Percentiles rank a stretch among this genome's conserved stretches.
These are phyloP conservation scores for Otolemur garnettii DNA, from an alignment of 2,113 vertebrate species.

Conservation along the genomic window DNA sequence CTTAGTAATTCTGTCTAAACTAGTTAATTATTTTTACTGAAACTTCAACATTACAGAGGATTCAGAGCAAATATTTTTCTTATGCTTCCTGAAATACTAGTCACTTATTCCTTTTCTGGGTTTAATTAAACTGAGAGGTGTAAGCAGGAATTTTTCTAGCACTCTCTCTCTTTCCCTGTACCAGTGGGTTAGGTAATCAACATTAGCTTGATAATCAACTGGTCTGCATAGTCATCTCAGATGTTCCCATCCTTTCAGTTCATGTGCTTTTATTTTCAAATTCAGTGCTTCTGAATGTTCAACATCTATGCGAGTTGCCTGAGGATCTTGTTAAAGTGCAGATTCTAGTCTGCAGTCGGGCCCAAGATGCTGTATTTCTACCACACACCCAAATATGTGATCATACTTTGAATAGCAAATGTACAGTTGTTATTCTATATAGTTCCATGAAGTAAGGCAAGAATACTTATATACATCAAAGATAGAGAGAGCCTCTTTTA, in stretches of 20 bases:
- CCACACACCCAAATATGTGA: neutral
- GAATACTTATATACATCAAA: neutral
- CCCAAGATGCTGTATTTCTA: slow-evolving; percentile 34
- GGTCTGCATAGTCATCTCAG: neutral
- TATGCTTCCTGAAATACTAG: slow-evolving; percentile 32
- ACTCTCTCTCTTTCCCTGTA: neutral
- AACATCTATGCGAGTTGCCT: neutral
- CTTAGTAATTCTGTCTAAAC: slow-evolving; percentile 33
- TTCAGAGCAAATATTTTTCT: slow-evolving; percentile 50
- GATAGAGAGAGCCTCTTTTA: neutral
- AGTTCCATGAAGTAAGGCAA: neutral
- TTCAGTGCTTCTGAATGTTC: slow-evolving; percentile 52
- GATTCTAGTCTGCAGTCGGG: neutral
- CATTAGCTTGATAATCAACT: neutral
- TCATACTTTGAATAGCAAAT: neutral
- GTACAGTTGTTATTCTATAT: neutral
- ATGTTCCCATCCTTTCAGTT: slow-evolving; percentile 26
- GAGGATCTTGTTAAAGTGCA: slow-evolving; percentile 40
- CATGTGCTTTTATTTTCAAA: slow-evolving; percentile 31
- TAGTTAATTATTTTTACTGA: slow-evolving; percentile 56
- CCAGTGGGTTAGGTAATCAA: neutral
- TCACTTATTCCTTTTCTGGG: slow-evolving; percentile 4
- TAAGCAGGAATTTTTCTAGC: slow-evolving; percentile 29
- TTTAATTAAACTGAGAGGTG: slow-evolving; percentile 6
- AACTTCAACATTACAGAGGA: neutral